Conservation (phyloP, 2,797 vertebrate genomes). For the Hoplostethus mediterraneus region DNA sequence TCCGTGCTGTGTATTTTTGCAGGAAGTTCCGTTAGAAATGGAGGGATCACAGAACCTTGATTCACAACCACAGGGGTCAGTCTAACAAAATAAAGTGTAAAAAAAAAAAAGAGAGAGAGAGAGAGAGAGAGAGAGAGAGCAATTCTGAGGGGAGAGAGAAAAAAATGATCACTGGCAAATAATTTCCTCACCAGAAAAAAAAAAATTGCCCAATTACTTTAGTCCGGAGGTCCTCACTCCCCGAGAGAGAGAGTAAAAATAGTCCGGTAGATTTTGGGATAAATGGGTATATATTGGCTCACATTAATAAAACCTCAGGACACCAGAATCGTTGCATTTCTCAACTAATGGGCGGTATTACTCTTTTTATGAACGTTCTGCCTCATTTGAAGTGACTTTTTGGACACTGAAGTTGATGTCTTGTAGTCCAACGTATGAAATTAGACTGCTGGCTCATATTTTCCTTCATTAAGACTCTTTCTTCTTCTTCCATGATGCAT, state of each 20-base stretch:
- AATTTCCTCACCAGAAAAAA: constrained; percentile 59
- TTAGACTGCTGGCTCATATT: constrained; percentile 56
- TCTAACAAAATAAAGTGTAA: constrained; percentile 72
- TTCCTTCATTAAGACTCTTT: constrained; percentile 56
- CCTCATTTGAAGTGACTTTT: constrained; percentile 73
- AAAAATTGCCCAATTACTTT: constrained; percentile 54
- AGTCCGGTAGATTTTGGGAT: constrained; percentile 55
- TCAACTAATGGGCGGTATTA: constrained; percentile 60
- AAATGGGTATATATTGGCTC: constrained; percentile 66
- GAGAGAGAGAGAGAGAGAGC: constrained; percentile 15
- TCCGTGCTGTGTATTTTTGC: constrained; percentile 71
- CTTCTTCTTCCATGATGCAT: constrained; percentile 45
- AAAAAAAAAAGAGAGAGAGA: constrained; percentile 17
- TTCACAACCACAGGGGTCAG: constrained; percentile 69
- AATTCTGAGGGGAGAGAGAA: constrained; percentile 32
- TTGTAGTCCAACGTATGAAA: constrained; percentile 41
- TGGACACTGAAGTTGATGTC: constrained; percentile 60
- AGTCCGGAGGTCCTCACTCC: constrained; percentile 56
- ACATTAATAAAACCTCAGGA: constrained; percentile 68
- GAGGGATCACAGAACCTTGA: constrained; percentile 64
- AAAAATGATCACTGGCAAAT: constrained; percentile 45
- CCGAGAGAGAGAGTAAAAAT: constrained; percentile 65
- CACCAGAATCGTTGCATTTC: constrained; percentile 52
- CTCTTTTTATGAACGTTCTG: constrained; percentile 70
- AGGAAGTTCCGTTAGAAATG: constrained; percentile 71